Base-by-base conservation (phyloP, 64 coral and sea anemone genomes). In the Acropora tenuis region DNA sequence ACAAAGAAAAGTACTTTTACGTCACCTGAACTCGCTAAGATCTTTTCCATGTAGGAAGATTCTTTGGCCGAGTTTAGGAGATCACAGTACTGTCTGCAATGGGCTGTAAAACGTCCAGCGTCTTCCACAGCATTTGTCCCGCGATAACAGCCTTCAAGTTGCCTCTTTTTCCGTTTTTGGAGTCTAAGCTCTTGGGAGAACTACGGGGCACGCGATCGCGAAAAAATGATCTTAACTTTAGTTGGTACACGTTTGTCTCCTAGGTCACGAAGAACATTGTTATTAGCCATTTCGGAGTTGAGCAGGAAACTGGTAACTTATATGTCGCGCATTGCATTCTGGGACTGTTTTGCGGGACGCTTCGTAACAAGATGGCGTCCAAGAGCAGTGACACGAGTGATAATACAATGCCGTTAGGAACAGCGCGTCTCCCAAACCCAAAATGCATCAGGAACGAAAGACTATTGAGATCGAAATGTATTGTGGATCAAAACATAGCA, bases 21-120 rank as follows among this genome's bases (percentile, higher is more conserved):
- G 53, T 83, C 80, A 19, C 80, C 80, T 50, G 80, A 48, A 83
- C 30, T 83, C 40, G n/a, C 55, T 53, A 55, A 41, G 58, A 65
- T 83, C 80, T 57, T 83, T 55, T 83, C 53, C 48, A 41, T 83
- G 53, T 65, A 83, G 40, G 61, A 58, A 16, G 40, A 43, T 60
- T 83, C 48, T 16, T 53, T 83, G n/a, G 80, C 61, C 5, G 80
- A 55, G n/a, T 19, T 13, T 43, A 83, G 80, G 41, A 59, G 47
- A 50, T 60, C 40, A 57, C 55, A 55, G 58, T 83, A 58, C 48
- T 55, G 50, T 83, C 57, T 60, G 19, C 48, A 83, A n/a, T 81
- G 79, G 45, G 45, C 79, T 81, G 45, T 81, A 50, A 81, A 81
- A 13, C 79, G 79, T 16, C 19, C 45, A 81, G 13, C 12, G 52